These are phyloP conservation scores for Yponomeuta cagnagella DNA, from an alignment of 2,888 invertebrate genomes.

Conservation along the genomic window DNA sequence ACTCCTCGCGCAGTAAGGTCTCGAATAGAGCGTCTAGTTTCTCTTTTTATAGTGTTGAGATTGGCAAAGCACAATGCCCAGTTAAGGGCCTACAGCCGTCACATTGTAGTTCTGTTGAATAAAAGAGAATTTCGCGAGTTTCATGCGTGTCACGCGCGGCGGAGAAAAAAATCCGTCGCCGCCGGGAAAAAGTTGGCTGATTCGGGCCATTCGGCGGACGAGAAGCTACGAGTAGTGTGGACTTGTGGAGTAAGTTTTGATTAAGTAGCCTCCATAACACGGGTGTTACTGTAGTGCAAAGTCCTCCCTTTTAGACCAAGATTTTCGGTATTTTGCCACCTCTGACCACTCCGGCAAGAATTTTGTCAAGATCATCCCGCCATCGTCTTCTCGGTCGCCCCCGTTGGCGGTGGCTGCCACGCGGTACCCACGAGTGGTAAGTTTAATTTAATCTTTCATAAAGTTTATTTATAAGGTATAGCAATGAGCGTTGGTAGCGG, in stretches of 20 bases:
- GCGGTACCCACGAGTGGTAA: no score
- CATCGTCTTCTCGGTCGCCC: no score
- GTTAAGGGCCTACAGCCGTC: conserved; percentile 12
- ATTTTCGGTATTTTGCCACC: no score
- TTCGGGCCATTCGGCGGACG: not conserved
- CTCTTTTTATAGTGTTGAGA: not conserved
- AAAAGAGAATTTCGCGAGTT: conserved; percentile 23
- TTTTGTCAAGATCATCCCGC: no score
- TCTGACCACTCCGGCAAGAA: no score
- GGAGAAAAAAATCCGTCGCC: conserved; percentile 50
- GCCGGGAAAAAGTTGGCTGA: conserved; percentile 31
- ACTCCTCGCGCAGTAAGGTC: not conserved
- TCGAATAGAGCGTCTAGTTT: not conserved
- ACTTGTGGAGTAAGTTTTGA: not conserved
- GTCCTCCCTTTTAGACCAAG: no score
- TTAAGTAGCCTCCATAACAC: no score
- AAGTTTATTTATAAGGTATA: no score
- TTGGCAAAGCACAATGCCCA: conserved; percentile 16
- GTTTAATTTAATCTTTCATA: no score
- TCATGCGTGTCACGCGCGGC: conserved; percentile 43
- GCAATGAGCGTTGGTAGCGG: no score
- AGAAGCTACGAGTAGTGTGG: not conserved
- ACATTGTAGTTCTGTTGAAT: conserved; percentile 15
- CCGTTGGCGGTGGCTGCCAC: no score
- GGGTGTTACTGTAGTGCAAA: no score